Base-by-base conservation (phyloP, 2,888 invertebrate species). In the Chymomyza amoena region DNA sequence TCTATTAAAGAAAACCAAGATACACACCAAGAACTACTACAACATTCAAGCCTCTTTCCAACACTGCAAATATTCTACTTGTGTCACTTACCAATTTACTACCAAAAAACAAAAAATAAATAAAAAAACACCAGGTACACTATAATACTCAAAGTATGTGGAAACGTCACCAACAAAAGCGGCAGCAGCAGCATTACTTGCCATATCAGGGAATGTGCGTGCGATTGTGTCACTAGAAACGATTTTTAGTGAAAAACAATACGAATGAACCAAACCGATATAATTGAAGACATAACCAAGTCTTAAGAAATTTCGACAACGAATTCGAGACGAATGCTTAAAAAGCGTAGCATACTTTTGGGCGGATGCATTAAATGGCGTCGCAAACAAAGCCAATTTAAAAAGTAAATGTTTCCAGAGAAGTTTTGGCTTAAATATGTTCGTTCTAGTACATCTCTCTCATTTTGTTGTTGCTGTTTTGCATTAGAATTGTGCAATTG, bases 151-250 rank as follows among this genome's bases (percentile, higher is more conserved):
- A 71, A 62, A 66, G 59, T 73, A 72, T 72, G 36, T 64, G 16
- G 16, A 54, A 69, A 68, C 16, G 60, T 54, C 79, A 69, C 75
- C 82, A 72, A 13, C 32, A 54, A 28, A 65, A 74, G 69, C 74
- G 61, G 66, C 80, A 84, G 81, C 72, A 83, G 68, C 72, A 82
- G 73, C 60, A 56, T 28, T 72, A 45, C 51, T 54, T 61, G 72
- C 59, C 28, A 57, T 28, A 28, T 5, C 28, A 36, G 36, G 36
- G 36, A 36, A 36, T 36, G 36, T 36, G 36, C 36, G 36, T 36
- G 36, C 36, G 78, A 81, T 86, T 81, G 81, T 78, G 69, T 64
- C 76, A 78, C 81, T 81, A 80, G 80, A 77, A 77, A 66, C 13
- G 50, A 45, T 60, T 75, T 70, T 75, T 75, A 80, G 80, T 80